These are phyloP conservation scores for Yoshiicerus persimilis DNA, from an alignment of 1,140 invertebrate species.

Conservation along the genomic window DNA sequence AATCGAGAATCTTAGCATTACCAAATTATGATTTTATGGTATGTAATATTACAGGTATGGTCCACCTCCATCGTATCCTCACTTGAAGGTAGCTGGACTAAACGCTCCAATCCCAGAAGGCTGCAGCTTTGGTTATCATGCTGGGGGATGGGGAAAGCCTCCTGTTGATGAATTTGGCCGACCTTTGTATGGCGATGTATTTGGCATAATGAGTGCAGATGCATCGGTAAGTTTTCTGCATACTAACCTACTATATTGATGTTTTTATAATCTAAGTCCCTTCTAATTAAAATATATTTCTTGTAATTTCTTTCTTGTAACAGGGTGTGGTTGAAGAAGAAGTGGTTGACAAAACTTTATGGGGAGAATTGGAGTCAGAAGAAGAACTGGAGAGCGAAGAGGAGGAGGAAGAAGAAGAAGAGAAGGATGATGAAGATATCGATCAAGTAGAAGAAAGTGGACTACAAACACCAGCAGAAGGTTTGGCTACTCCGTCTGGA, in stretches of 20 bases:
- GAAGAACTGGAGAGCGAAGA: constrained; percentile 85
- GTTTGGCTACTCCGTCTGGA: constrained; percentile 89
- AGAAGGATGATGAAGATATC: constrained; percentile 61
- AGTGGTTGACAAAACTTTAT: constrained; percentile 86
- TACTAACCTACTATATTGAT: too few relatives aligned
- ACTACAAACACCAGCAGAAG: constrained; percentile 75
- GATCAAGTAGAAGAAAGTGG: constrained; percentile 66
- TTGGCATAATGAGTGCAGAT: constrained; percentile 70
- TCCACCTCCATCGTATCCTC: constrained; percentile 98
- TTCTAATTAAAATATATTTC: too few relatives aligned
- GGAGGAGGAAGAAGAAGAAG: constrained; percentile 75
- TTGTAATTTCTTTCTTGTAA: neutral
- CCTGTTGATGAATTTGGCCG: constrained; percentile 97
- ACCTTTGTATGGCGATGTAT: constrained; percentile 98
- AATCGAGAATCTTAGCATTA: neutral
- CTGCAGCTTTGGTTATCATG: constrained; percentile 98
- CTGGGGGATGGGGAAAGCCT: constrained; percentile 99
- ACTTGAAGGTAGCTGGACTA: constrained; percentile 91
- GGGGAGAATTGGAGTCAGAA: constrained; percentile 97
- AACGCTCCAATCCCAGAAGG: constrained; percentile 94
- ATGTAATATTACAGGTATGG: constrained; percentile 67
- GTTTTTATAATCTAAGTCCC: too few relatives aligned
- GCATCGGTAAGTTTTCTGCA: constrained; percentile 60
- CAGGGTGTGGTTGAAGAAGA: constrained; percentile 64
- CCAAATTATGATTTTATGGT: neutral